Conservation (phyloP, 2,888 invertebrate genomes). For the Parelbella ahira region DNA sequence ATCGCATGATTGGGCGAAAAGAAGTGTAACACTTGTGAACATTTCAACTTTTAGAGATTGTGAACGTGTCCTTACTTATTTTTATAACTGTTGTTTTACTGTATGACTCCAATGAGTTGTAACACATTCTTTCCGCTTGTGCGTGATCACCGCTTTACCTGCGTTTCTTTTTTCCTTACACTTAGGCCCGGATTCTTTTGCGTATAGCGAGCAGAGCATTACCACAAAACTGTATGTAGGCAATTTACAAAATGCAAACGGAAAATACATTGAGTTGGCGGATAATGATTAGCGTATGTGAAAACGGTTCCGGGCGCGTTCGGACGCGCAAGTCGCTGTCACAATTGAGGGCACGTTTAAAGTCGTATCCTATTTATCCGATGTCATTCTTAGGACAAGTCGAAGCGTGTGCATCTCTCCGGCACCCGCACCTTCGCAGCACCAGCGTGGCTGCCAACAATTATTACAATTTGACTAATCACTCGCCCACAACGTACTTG, state of each 20-base stretch:
- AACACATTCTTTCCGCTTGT: slow-evolving; percentile 79
- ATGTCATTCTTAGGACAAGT: slow-evolving; percentile 79
- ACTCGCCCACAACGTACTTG: slow-evolving; percentile 69
- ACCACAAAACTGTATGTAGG: not conserved
- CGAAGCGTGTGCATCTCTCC: slow-evolving; percentile 74
- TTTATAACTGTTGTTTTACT: slow-evolving; percentile 64
- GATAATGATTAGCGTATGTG: too few species aligned
- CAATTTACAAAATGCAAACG: not conserved
- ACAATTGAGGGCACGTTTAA: slow-evolving; percentile 35
- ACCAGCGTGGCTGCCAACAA: slow-evolving; percentile 75
- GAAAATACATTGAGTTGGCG: too few species aligned
- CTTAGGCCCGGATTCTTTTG: slow-evolving; percentile 1
- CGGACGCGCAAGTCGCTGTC: slow-evolving; percentile 51
- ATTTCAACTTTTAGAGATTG: slow-evolving; percentile 51
- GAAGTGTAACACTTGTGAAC: slow-evolving; percentile 58
- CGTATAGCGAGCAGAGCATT: not conserved
- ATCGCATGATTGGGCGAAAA: slow-evolving; percentile 76
- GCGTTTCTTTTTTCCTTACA: slow-evolving; percentile 42
- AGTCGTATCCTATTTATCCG: slow-evolving; percentile 35
- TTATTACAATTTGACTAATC: slow-evolving; percentile 80
- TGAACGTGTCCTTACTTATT: slow-evolving; percentile 54
- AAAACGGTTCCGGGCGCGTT: slow-evolving; percentile 56
- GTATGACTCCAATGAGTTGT: slow-evolving; percentile 58
- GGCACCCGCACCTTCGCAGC: slow-evolving; percentile 71
- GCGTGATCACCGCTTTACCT: slow-evolving; percentile 75